These are phyloP conservation scores for Sebastes taczanowskii DNA, from an alignment of 2,797 vertebrate species.

Conservation along the genomic window DNA sequence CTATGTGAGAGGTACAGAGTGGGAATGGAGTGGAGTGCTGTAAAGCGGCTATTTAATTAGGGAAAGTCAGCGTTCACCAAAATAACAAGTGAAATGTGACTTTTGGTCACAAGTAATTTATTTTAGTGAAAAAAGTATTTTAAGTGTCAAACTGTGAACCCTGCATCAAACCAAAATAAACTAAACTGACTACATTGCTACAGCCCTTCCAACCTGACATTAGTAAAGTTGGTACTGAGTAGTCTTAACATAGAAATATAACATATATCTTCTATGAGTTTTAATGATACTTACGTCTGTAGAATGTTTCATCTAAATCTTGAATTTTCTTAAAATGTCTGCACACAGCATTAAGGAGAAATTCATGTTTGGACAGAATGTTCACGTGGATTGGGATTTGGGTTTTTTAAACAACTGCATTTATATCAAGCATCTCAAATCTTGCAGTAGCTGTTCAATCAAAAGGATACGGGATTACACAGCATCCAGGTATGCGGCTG, in stretches of 20 bases:
- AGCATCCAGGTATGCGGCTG: constrained; percentile 86
- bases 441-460: background rate
- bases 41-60: background rate
- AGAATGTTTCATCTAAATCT: constrained; percentile 92
- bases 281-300: constrained; percentile 86
- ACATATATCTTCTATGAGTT: no score
- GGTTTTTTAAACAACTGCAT: background rate
- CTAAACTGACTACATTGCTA: background rate
- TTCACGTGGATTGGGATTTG: background rate
- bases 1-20: background rate
- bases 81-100: background rate
- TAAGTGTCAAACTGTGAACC: background rate
- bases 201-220: background rate
- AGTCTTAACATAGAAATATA: background rate
- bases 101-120: background rate
- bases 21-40: background rate
- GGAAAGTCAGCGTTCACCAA: background rate
- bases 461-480: constrained; percentile 93
- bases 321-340: constrained; percentile 96
- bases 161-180: background rate
- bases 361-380: background rate
- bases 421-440: background rate
- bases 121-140: background rate
- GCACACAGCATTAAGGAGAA: constrained; percentile 59
- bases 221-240: background rate